These are phyloP conservation scores for Helicolenus hilgendorfi DNA, from an alignment of 2,797 vertebrate genomes.

Conservation along the genomic window DNA sequence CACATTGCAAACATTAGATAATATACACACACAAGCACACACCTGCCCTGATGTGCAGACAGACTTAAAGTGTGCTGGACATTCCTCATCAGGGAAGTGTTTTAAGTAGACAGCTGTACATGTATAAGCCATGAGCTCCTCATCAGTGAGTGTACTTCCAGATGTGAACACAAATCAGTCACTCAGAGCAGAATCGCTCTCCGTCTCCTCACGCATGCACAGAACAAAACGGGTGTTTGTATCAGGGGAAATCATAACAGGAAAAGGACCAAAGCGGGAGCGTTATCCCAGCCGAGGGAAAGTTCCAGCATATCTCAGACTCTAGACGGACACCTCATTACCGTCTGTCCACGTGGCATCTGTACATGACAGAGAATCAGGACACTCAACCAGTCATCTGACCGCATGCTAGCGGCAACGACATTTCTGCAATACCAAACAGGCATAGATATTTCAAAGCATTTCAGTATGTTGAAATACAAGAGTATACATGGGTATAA, in stretches of 20 bases:
- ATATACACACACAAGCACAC: conserved; percentile 11
- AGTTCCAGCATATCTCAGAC: conserved; percentile 41
- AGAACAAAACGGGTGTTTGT: conserved; percentile 63
- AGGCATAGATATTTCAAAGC: background rate
- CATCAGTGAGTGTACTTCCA: conserved; percentile 70
- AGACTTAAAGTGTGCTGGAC: background rate
- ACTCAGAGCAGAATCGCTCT: conserved; percentile 14
- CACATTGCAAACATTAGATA: conserved; percentile 19
- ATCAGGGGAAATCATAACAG: conserved; percentile 81
- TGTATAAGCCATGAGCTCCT: conserved; percentile 44
- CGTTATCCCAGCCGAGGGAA: conserved; percentile 32
- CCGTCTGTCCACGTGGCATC: conserved; percentile 39
- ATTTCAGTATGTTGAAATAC: background rate
- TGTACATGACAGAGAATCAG: conserved; percentile 35
- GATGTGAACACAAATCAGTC: conserved; percentile 78
- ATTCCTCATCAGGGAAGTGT: conserved; percentile 36
- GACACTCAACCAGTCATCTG: conserved; percentile 14
- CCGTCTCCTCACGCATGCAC: conserved; percentile 20
- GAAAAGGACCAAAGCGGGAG: conserved; percentile 50
- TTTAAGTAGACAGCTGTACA: conserved; percentile 66
- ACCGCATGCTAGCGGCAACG: background rate
- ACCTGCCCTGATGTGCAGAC: conserved; percentile 27
- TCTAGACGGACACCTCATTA: conserved; percentile 72
- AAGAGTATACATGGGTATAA: background rate
- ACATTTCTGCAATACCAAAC: background rate